Percentiles rank a stretch among this genome's conserved stretches.
Conservation (phyloP, 2,888 invertebrate species). For the Tetheella fluctuosa region DNA sequence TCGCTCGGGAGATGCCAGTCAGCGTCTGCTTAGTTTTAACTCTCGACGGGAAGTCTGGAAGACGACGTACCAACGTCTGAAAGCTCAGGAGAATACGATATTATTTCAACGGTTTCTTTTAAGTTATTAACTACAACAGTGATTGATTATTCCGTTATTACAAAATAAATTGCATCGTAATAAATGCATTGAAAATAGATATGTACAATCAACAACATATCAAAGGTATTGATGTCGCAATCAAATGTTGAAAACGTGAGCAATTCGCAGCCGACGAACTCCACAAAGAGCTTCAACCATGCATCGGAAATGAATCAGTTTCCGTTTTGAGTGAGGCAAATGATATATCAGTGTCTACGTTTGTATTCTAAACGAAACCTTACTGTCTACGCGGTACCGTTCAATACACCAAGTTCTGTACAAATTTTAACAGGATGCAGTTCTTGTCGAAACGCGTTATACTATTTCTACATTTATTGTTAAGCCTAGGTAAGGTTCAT, state of each 20-base stretch:
- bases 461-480: slow-evolving; percentile 61
- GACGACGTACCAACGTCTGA: slow-evolving; percentile 20
- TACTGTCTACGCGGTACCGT: slow-evolving; percentile 50
- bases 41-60: slow-evolving; percentile 47
- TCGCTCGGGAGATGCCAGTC: slow-evolving; percentile 76
- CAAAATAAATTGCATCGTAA: too few species aligned
- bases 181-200: slow-evolving; percentile 2
- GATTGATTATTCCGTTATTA: neutral
- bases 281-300: slow-evolving; percentile 81
- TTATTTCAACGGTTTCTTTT: neutral
- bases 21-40: slow-evolving; percentile 76
- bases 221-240: slow-evolving; percentile 75
- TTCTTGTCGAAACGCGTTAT: slow-evolving; percentile 59
- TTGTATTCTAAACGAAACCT: slow-evolving; percentile 58
- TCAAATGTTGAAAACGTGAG: slow-evolving; percentile 81
- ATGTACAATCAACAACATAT: slow-evolving; percentile 45
- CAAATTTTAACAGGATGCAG: slow-evolving; percentile 57
- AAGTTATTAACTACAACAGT: neutral
- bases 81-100: slow-evolving; percentile 18
- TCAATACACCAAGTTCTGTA: slow-evolving; percentile 43
- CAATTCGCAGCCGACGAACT: slow-evolving; percentile 77
- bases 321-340: slow-evolving; percentile 77
- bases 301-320: slow-evolving; percentile 84
- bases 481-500: slow-evolving; percentile 56
- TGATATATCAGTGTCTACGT: slow-evolving; percentile 65